A percentile compares a stretch with the other conserved stretches of the same genome.
phyloP scores from a whole-genome alignment of 1,140 invertebrate species.

The Propsilocerus akamusi region DNA sequence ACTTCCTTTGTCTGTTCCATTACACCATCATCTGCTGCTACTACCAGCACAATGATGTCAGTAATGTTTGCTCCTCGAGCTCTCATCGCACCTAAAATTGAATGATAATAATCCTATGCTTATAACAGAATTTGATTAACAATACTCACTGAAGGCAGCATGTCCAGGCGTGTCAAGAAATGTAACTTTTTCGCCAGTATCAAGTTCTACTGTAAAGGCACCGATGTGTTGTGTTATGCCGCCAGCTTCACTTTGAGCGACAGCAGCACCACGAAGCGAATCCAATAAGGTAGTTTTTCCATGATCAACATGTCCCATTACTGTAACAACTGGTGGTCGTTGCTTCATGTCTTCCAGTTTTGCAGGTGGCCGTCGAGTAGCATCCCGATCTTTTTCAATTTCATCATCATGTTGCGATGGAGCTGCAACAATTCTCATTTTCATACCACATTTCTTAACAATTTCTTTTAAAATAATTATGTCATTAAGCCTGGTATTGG shows the following conservation, averaged over 20 bases:
- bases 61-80: constrained; percentile 79
- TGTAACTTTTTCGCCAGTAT: constrained; percentile 60
- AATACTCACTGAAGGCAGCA: constrained; percentile 85
- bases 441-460: constrained; percentile 40
- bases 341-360: constrained; percentile 36
- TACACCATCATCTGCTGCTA: constrained; percentile 96
- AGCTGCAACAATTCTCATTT: constrained; percentile 30
- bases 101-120: no score
- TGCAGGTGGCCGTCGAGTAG: constrained; percentile 36
- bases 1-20: constrained; percentile 92
- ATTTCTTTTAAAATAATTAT: constrained; percentile 38
- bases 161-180: constrained; percentile 99
- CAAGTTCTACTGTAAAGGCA: constrained; percentile 70
- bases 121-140: no score
- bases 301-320: constrained; percentile 99
- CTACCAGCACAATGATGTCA: constrained; percentile 90
- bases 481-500: constrained; percentile 27
- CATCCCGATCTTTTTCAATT: constrained; percentile 25
- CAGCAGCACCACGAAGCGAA: constrained; percentile 61
- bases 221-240: constrained; percentile 99
- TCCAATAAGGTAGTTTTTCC: constrained; percentile 97
- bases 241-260: constrained; percentile 89
- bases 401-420: constrained; percentile 23
- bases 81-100: constrained; percentile 74
- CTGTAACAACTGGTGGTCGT: constrained; percentile 81